Evolutionary conservation across 2,797 vertebrate species (phyloP).

Genomic region (Falco peregrinus): DNA sequence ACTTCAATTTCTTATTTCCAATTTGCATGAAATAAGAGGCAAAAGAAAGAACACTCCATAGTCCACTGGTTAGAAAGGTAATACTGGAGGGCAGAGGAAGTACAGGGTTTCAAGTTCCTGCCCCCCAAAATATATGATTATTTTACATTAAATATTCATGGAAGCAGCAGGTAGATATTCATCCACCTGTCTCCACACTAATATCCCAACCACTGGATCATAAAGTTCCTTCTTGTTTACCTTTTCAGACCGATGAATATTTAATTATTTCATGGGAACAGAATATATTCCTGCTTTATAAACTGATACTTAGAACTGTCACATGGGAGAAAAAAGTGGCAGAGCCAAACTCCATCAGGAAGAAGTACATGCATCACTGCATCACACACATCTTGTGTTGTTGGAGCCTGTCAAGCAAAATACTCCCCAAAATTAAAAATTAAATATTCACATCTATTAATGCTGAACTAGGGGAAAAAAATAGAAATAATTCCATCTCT

Average conservation of each 20-base stretch:
- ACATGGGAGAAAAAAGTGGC: background rate
- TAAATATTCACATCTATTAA: background rate
- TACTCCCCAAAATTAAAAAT: background rate
- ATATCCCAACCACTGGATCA: background rate
- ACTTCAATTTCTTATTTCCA: background rate
- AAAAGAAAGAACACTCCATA: background rate
- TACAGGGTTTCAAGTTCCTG: background rate
- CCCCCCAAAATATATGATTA: background rate
- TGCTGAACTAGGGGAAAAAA: background rate
- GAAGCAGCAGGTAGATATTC: background rate
- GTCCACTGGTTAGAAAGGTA: background rate
- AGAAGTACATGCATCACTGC: background rate
- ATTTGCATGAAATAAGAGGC: background rate
- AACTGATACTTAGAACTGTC: background rate
- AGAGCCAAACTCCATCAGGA: background rate
- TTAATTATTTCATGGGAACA: slow-evolving; percentile 3
- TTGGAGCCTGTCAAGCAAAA: background rate
- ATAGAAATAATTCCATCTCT: background rate
- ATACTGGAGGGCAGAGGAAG: background rate
- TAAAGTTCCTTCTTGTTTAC: slow-evolving; percentile 23
- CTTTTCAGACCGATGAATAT: background rate
- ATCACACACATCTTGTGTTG: background rate
- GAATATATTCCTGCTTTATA: background rate
- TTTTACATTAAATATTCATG: background rate
- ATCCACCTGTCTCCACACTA: background rate